Conservation (phyloP, 1,140 invertebrate species). For the Bombyx mandarina region DNA sequence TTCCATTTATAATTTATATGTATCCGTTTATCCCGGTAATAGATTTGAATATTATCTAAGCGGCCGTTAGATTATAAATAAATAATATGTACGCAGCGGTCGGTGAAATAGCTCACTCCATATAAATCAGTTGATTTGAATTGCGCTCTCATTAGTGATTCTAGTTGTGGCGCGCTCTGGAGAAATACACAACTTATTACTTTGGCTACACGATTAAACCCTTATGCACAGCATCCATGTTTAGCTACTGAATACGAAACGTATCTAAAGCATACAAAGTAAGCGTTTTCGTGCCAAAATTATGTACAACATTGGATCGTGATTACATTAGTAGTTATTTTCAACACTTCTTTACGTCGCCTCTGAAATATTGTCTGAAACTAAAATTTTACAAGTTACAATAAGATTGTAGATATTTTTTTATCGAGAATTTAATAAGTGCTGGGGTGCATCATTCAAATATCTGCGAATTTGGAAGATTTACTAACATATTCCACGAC, state of each 20-base stretch:
- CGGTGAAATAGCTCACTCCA: constrained; percentile 58
- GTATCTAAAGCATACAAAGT: constrained; percentile 20
- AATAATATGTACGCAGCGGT: constrained; percentile 41
- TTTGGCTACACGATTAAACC: constrained; percentile 49
- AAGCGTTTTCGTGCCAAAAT: too few species aligned
- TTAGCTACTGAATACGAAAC: constrained; percentile 21
- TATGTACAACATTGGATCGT: too few species aligned
- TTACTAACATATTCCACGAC: too few species aligned
- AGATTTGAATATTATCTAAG: constrained; percentile 56
- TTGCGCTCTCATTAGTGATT: constrained; percentile 63
- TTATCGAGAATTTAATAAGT: too few species aligned
- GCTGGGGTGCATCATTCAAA: too few species aligned
- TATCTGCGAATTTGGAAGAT: too few species aligned
- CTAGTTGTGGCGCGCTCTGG: constrained; percentile 40
- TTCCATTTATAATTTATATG: too few species aligned
- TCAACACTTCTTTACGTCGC: too few species aligned
- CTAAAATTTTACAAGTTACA: too few species aligned
- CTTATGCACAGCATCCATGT: constrained; percentile 37
- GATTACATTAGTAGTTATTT: too few species aligned
- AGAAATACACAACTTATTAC: constrained; percentile 64
- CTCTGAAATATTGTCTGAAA: too few species aligned
- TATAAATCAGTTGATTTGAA: constrained; percentile 67
- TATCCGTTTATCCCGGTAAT: constrained; percentile 32
- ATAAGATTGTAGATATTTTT: too few species aligned
- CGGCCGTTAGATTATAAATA: constrained; percentile 54